These are phyloP conservation scores for Xanthia icteritia DNA, from an alignment of 2,888 invertebrate genomes.

Conservation along the genomic window DNA sequence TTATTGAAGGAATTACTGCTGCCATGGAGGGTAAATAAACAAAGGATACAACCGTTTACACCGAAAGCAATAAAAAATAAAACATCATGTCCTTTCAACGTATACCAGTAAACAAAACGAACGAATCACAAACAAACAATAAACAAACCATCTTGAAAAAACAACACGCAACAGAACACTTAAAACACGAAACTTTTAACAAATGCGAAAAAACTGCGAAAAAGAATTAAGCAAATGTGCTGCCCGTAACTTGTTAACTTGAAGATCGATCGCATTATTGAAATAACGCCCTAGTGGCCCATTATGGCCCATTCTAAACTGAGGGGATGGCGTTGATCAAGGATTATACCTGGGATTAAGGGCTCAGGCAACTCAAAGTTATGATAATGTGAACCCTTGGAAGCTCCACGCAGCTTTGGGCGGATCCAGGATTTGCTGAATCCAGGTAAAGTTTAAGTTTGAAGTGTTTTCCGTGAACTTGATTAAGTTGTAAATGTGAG, in stretches of 20 bases:
- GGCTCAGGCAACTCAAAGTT: slow-evolving; percentile 83
- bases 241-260: slow-evolving; percentile 35
- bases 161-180: slow-evolving; percentile 32
- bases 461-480: slow-evolving; percentile 56
- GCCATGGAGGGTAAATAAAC: background rate
- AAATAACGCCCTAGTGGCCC: slow-evolving; percentile 53
- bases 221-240: slow-evolving; percentile 34
- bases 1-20: background rate
- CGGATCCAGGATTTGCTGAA: slow-evolving; percentile 70
- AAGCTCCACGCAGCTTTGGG: slow-evolving; percentile 70
- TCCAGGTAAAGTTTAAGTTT: slow-evolving; percentile 67
- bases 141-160: slow-evolving; percentile 15
- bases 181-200: slow-evolving; percentile 16
- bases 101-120: slow-evolving; percentile 3
- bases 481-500: slow-evolving; percentile 57
- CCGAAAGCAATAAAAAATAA: background rate
- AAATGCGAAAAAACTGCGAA: slow-evolving; percentile 29
- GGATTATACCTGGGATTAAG: slow-evolving; percentile 80
- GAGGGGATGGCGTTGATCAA: slow-evolving; percentile 70
- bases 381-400: slow-evolving; percentile 84
- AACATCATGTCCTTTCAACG: background rate
- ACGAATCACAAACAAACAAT: background rate
- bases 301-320: slow-evolving; percentile 34
- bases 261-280: slow-evolving; percentile 64
- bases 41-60: background rate